Percentiles rank a stretch among this genome's conserved stretches.
Conservation (phyloP, 1,140 invertebrate species). For the Cardiocondyla obscurior region DNA sequence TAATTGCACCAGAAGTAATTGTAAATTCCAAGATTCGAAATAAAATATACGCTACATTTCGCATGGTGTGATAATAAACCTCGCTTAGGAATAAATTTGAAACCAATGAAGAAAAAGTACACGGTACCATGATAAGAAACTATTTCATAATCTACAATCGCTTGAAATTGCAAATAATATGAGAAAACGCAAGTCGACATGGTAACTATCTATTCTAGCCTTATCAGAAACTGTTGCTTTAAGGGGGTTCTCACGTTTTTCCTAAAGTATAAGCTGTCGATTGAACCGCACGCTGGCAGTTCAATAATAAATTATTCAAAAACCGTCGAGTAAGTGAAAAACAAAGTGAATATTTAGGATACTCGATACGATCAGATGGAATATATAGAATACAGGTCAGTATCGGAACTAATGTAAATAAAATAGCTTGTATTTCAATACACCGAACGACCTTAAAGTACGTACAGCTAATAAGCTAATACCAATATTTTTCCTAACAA, state of each 20-base stretch:
- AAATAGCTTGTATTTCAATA: no score
- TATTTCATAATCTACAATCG: neutral
- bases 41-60: neutral
- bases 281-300: neutral
- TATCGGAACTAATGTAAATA: neutral
- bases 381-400: neutral
- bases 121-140: neutral
- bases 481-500: neutral
- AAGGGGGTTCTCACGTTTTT: neutral
- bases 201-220: neutral
- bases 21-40: neutral
- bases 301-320: neutral
- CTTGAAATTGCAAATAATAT: neutral
- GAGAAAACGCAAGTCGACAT: neutral
- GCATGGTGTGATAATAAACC: neutral
- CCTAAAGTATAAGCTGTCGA: neutral
- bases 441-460: neutral
- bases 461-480: neutral
- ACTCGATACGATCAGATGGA: no score
- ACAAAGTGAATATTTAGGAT: neutral
- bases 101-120: neutral
- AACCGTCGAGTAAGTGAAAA: neutral
- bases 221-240: constrained; percentile 10
- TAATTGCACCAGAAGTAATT: neutral
- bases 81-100: neutral